Evolutionary conservation across 2,888 invertebrate species (phyloP).

Genomic region (Athalia circularis): DNA sequence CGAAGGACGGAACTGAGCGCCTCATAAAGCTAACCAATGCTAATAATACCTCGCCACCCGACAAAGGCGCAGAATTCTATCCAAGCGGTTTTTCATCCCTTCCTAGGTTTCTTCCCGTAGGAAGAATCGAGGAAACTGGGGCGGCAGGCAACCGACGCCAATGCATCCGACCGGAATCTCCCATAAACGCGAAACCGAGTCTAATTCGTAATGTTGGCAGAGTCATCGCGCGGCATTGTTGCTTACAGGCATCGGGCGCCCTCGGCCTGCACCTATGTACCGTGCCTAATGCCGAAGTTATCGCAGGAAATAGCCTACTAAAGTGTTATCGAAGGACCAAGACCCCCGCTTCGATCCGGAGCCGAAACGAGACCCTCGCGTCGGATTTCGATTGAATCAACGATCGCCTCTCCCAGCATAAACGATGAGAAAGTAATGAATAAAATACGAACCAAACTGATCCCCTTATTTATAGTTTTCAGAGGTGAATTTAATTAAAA

Average conservation of each 20-base stretch:
- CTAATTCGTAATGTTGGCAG: constrained; percentile 72
- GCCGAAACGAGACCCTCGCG: no score
- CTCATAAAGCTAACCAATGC: constrained; percentile 80
- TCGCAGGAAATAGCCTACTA: constrained; percentile 68
- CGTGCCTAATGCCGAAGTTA: constrained; percentile 64
- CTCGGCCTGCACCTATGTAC: constrained; percentile 40
- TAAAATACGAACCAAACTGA: no score
- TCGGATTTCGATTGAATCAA: no score
- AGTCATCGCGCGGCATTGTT: constrained; percentile 64
- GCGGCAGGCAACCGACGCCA: constrained; percentile 59
- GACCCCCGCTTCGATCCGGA: background rate
- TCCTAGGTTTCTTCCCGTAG: background rate
- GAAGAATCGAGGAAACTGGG: constrained; percentile 5
- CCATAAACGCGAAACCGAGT: constrained; percentile 73
- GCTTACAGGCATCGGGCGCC: constrained; percentile 52
- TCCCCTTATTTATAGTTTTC: no score
- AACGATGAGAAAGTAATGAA: no score
- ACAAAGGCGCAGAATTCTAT: constrained; percentile 54
- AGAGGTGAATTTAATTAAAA: no score
- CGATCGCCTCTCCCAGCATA: background rate
- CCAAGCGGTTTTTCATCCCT: constrained; percentile 50
- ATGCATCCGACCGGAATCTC: constrained; percentile 69
- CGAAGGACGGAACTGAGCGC: constrained; percentile 75
- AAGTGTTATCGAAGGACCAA: constrained; percentile 42
- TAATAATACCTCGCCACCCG: constrained; percentile 75